phyloP scores from a whole-genome alignment of 2,888 invertebrate genomes.

The Heliothis peltigera region DNA sequence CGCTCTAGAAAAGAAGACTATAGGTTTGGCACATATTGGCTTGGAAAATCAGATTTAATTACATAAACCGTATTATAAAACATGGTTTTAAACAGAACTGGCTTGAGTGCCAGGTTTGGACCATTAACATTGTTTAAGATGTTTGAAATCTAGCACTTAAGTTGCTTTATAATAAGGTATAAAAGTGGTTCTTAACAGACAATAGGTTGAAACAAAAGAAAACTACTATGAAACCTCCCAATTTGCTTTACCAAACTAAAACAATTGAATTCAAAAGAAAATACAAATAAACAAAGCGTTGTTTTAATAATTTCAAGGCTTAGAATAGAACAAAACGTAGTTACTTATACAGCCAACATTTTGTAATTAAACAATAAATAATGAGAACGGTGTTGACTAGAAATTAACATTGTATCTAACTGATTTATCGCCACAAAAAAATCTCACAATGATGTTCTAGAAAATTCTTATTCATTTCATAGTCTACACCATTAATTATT shows the following conservation, averaged over 20 bases:
- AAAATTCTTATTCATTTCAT: conserved; percentile 3
- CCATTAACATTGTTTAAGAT: too few relatives aligned
- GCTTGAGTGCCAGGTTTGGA: too few relatives aligned
- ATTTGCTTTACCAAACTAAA: neutral
- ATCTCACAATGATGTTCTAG: conserved; percentile 7
- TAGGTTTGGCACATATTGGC: conserved; percentile 61
- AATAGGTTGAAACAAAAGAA: conserved; percentile 1
- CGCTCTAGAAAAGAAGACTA: conserved; percentile 25
- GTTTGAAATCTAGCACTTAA: too few relatives aligned
- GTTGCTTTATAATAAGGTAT: too few relatives aligned
- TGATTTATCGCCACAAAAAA: conserved; percentile 20
- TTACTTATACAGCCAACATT: conserved; percentile 49
- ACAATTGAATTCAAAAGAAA: conserved; percentile 1
- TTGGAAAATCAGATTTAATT: conserved; percentile 38
- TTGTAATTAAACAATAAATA: conserved; percentile 29
- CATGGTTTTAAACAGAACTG: too few relatives aligned
- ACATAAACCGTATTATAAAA: too few relatives aligned
- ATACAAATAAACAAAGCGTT: conserved; percentile 10
- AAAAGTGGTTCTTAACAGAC: too few relatives aligned
- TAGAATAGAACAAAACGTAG: conserved; percentile 14
- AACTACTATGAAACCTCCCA: neutral
- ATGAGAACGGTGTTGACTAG: conserved; percentile 24
- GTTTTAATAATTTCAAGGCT: neutral
- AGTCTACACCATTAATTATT: conserved; percentile 2
- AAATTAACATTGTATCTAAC: conserved; percentile 28